phyloP scores from a whole-genome alignment of 1,140 invertebrate species.

The Hycleus cichorii region DNA sequence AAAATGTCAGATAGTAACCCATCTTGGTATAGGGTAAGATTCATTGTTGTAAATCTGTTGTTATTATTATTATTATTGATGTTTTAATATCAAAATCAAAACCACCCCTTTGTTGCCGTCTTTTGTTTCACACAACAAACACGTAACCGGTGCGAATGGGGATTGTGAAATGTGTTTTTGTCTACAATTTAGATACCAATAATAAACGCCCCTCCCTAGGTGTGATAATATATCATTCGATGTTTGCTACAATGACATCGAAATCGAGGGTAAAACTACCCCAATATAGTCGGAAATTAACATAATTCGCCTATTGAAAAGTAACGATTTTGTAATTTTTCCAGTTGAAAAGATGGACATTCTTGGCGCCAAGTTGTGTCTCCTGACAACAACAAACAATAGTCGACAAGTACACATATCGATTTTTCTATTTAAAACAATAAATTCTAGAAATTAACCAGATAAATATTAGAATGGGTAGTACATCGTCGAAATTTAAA shows the following conservation, averaged over 20 bases:
- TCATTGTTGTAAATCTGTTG: neutral
- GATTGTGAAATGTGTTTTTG: constrained; percentile 6
- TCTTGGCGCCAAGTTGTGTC: constrained; percentile 18
- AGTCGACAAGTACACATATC: constrained; percentile 22
- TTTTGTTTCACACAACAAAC: no score
- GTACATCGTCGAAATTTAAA: constrained; percentile 62
- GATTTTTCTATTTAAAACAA: constrained; percentile 12
- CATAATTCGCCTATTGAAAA: no score
- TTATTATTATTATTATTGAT: no score
- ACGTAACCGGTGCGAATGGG: neutral
- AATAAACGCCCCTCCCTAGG: neutral
- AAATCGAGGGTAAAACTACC: no score
- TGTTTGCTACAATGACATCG: no score
- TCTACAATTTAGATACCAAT: neutral
- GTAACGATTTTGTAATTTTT: constrained; percentile 2
- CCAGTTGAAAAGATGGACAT: constrained; percentile 26
- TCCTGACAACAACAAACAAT: constrained; percentile 31
- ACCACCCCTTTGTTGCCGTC: no score
- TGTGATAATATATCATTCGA: neutral
- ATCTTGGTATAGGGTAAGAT: constrained; percentile 26
- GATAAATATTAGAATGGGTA: constrained; percentile 49
- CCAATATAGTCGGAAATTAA: no score
- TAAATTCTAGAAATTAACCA: constrained; percentile 11
- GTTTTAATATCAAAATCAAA: no score
- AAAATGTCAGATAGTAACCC: constrained; percentile 35